These are phyloP conservation scores for Trissolcus basalis DNA, from an alignment of 1,140 invertebrate species.

Conservation along the genomic window DNA sequence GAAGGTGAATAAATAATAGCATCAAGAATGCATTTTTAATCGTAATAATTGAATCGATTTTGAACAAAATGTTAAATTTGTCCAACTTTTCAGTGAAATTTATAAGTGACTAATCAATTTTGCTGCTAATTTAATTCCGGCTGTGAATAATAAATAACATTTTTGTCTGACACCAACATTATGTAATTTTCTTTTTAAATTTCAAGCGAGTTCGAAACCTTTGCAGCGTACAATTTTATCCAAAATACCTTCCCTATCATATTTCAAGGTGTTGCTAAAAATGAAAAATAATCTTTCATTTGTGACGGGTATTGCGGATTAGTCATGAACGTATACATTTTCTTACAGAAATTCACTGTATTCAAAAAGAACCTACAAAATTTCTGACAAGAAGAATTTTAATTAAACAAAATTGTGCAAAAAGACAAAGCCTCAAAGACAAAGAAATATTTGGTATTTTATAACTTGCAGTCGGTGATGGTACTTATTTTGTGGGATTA, in stretches of 20 bases:
- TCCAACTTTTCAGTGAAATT: too few relatives aligned
- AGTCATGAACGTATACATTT: neutral
- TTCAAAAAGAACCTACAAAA: neutral
- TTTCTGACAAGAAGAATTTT: neutral
- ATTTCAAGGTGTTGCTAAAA: constrained; percentile 1
- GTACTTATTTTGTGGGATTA: neutral
- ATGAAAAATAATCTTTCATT: neutral
- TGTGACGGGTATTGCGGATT: constrained; percentile 1
- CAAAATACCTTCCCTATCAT: neutral
- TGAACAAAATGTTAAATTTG: too few relatives aligned
- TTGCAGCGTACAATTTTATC: too few relatives aligned
- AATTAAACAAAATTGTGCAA: neutral
- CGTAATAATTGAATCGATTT: too few relatives aligned
- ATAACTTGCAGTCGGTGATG: neutral
- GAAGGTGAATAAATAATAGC: too few relatives aligned
- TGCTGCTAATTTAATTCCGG: too few relatives aligned
- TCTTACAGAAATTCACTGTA: neutral
- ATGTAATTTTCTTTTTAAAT: too few relatives aligned
- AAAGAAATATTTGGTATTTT: constrained; percentile 1
- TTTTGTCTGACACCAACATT: too few relatives aligned
- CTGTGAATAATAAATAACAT: too few relatives aligned
- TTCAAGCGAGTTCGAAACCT: too few relatives aligned
- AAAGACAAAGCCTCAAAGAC: neutral
- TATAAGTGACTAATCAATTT: too few relatives aligned
- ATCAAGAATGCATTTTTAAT: too few relatives aligned